Evolutionary conservation across 2,113 vertebrate species (phyloP).

Genomic region (Sapayoa aenigma): DNA sequence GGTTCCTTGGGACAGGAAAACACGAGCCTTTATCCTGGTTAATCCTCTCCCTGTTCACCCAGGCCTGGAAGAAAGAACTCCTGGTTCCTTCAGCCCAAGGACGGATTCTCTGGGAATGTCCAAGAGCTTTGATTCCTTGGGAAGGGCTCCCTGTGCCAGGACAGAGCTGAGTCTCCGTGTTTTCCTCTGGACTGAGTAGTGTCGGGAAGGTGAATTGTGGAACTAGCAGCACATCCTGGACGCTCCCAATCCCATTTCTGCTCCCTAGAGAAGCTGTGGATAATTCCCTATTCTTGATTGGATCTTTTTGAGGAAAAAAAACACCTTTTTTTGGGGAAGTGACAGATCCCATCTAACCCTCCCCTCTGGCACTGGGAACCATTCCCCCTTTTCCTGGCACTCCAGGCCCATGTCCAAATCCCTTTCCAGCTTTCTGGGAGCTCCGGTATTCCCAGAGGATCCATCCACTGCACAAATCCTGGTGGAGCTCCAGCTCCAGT

Average conservation of each 20-base stretch:
- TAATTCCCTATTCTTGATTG: fast-evolving
- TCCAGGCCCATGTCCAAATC: background rate
- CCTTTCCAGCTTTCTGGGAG: background rate
- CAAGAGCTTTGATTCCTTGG: background rate
- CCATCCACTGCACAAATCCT: background rate
- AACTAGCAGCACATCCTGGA: background rate
- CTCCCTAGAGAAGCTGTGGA: background rate
- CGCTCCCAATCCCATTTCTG: background rate
- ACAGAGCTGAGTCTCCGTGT: background rate
- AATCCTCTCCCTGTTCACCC: background rate
- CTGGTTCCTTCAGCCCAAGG: background rate
- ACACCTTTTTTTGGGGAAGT: background rate
- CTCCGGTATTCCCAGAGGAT: background rate
- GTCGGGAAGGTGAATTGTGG: too few relatives aligned
- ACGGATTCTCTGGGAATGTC: background rate
- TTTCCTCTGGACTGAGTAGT: background rate
- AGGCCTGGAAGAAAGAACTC: background rate
- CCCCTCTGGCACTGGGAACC: background rate
- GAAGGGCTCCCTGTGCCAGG: background rate
- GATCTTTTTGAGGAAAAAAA: too few relatives aligned
- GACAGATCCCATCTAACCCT: background rate
- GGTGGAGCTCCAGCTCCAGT: background rate
- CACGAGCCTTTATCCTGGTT: fast-evolving
- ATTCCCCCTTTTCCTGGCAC: background rate
- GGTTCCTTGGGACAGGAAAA: background rate